Base-by-base conservation (phyloP, 2,113 vertebrate species). In the Bufo gargarizans region DNA sequence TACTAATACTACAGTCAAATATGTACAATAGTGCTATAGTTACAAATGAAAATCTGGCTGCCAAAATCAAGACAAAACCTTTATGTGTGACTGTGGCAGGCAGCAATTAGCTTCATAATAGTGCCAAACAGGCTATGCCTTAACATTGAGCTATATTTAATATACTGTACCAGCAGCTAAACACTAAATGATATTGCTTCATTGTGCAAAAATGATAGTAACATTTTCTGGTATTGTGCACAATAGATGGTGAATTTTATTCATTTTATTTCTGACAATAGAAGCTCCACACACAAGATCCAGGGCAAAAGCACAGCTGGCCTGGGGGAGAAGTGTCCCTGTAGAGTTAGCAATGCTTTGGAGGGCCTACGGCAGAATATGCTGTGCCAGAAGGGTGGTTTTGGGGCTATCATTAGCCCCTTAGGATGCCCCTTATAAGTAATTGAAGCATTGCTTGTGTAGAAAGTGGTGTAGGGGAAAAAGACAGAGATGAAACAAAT, bases 401-500 rank as follows among this genome's bases (percentile, higher is more conserved):
- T 89, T 84, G 90, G 89, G 92, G 90, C 87, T 92, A 69, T 91
- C 71, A 91, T 93, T 91, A 93, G 49, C 89, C 92, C 89, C 85
- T 90, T 92, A 94, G 88, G 86, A 93, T 91, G 86, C 84, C 90
- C 93, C 82, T 91, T 91, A 94, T 94, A 89, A 94, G 89, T 91
- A 93, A 94, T 90, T 84, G 90, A 87, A 92, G 89, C 65, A 90
- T 9, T 91, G 89, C 89, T 92, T 90, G 85, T 92, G 89, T 82
- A 91, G 94, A 93, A 93, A 91, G 84, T 81, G 92, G 89, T 91
- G 90, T 90, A 93, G 90, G 91, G 91, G 89, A 90, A 90, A 33
- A 93, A 93, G 91, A 89, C 86, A 90, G 90, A 93, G 92, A 93
- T 93, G 90, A 94, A 94, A 95, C 90, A 91, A 89, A 91, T 88